phyloP scores from a whole-genome alignment of 1,140 invertebrate genomes.

The Amyelois transitella region DNA sequence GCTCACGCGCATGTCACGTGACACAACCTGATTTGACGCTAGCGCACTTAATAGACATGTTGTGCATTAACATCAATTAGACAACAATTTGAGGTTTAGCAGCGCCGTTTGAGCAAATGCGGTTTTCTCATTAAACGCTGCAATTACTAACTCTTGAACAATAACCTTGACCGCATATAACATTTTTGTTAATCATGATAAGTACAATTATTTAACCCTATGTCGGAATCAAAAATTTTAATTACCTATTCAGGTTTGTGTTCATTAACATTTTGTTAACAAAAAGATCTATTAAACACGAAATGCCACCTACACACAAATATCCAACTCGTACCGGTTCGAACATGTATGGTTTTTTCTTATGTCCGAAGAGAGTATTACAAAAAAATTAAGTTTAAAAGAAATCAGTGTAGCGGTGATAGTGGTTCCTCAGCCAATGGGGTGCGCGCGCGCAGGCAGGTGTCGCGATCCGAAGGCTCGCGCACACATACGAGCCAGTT shows the following conservation, averaged over 20 bases:
- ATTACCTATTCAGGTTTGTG: constrained; percentile 25
- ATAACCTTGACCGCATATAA: neutral
- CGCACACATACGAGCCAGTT: constrained; percentile 50
- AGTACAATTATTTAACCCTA: constrained; percentile 9
- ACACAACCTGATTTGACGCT: constrained; percentile 13
- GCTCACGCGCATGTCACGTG: constrained; percentile 33
- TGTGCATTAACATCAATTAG: neutral
- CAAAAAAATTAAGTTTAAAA: constrained; percentile 67
- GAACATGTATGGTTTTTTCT: constrained; percentile 70
- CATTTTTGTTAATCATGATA: neutral
- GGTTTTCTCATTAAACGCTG: constrained; percentile 12
- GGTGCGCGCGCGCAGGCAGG: constrained; percentile 65
- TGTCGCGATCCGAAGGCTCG: constrained; percentile 45
- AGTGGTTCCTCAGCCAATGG: constrained; percentile 55
- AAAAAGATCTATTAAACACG: constrained; percentile 55
- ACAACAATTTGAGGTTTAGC: neutral
- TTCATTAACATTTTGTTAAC: constrained; percentile 59
- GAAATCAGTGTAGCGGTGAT: constrained; percentile 73
- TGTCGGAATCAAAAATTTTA: constrained; percentile 27
- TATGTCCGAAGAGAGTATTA: constrained; percentile 60
- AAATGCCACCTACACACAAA: constrained; percentile 68
- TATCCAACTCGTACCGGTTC: constrained; percentile 57
- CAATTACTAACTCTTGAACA: constrained; percentile 6
- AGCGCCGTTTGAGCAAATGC: neutral
- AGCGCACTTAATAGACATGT: constrained; percentile 2